Evolutionary conservation across 2,888 invertebrate species (phyloP).

Genomic region (Conus canariensis): DNA sequence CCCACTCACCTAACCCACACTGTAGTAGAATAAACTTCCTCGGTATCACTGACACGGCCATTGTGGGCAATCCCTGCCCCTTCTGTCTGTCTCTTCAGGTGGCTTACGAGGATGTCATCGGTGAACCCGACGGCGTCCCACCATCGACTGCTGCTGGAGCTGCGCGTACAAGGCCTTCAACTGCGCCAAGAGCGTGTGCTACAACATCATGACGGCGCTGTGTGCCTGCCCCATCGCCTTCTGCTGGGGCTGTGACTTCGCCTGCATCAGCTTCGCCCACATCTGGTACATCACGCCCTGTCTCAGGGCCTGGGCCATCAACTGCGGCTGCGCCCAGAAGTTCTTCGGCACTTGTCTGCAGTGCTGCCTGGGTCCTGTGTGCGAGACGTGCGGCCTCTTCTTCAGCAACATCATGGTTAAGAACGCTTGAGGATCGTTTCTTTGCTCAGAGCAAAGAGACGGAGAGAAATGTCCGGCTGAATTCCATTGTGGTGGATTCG

Average conservation of each 20-base stretch:
- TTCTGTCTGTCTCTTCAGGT: conserved; percentile 54
- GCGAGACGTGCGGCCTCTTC: conserved; percentile 59
- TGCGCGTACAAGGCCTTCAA: conserved; percentile 84
- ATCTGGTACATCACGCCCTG: conserved; percentile 88
- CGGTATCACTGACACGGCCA: too few species aligned
- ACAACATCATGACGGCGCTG: conserved; percentile 84
- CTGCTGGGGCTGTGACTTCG: conserved; percentile 79
- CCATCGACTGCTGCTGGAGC: conserved; percentile 86
- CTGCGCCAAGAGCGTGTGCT: conserved; percentile 85
- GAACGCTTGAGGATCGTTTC: conserved; percentile 43
- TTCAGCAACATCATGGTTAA: conserved; percentile 68
- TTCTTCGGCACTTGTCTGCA: conserved; percentile 81
- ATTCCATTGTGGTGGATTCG: too few species aligned
- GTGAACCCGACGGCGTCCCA: conserved; percentile 70
- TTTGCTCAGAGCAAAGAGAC: too few species aligned
- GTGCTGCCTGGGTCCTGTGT: conserved; percentile 65
- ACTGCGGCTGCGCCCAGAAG: conserved; percentile 62
- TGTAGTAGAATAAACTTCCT: too few species aligned
- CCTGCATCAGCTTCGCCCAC: conserved; percentile 82
- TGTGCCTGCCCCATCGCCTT: conserved; percentile 86
- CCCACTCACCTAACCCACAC: too few species aligned
- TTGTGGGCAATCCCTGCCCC: too few species aligned
- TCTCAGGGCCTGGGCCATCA: conserved; percentile 84
- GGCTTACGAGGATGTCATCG: conserved; percentile 66
- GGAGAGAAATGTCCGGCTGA: too few species aligned